Base-by-base conservation (phyloP, 2,888 invertebrate species). In the Lasiommata megera region DNA sequence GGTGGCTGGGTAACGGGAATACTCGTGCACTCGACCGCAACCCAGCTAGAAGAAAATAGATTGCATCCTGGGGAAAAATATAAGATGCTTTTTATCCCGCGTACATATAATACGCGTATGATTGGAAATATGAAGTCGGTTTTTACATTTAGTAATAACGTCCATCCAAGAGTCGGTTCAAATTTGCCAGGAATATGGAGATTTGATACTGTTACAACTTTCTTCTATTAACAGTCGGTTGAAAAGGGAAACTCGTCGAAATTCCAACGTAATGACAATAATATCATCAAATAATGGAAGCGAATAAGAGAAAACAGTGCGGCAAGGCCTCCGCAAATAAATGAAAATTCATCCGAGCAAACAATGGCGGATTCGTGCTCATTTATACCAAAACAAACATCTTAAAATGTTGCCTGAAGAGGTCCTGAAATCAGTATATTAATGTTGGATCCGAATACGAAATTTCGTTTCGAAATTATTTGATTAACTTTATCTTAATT, bases 341-440 rank as follows among this genome's bases (percentile, higher is more conserved):
- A 79, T 76, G 77, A 76, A 77, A 79, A 80, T 77, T 77, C 76
- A 79, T 73, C 71, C 71, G 64, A 70, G 70, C 74, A 76, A 73
- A 79, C 79, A 81, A 79, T 72, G 63, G 67, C 50, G 65, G 68
- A 68, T 68, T 70, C 68, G 66, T 69, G 69, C 70, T 70, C 66
- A 61, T 68, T 66, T 68, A 64, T 70, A 71, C 67, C 74, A 52
- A 72, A 76, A 73, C 74, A 78, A 83, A 81, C 72, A 77, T 78
- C 76, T 76, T 74, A 67, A 69, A 73, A 67, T 71, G 67, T 57
- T 63, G 57, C 54, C 65, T 61, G 56, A 40, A 64, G 52, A 55
- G 41, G 54, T 62, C 48, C 54, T 55, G 60, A 56, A 58, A 60
- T 65, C 62, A 63, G 63, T 60, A 56, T 61, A 56, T 58, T 61